Evolutionary conservation across 2,888 invertebrate species (phyloP), one percentile per base, ranked within the genome.

Genomic region (Eupithecia pulchellata): DNA sequence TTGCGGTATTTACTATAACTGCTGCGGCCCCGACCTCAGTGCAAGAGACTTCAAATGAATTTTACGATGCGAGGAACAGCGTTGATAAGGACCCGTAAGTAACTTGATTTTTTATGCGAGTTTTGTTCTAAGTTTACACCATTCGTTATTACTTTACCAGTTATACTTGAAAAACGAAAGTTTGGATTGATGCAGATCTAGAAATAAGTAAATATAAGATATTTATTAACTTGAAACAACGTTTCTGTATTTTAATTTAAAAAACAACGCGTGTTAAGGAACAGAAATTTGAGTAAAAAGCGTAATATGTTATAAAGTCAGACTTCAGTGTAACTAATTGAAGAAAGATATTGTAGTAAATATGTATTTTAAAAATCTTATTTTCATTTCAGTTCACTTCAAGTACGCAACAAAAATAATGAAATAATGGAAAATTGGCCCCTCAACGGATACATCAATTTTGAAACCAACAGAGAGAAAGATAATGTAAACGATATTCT

Each of bases 1-100:
- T 69, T 68, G 69, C 27, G 71, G 69, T 71, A 55, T 57, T 75
- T 62, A 66, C 67, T 52, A 52, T 68, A 58, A 65, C 25, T 60
- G 60, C 62, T 58, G 58, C 66, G 66, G 66, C 68, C 39, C 64
- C 66, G 66, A 61, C 67, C 47, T 42, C 72, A 63, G 32, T 25
- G 29, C 36, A 62, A 64, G 65, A 71, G 13, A 42, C 20, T 62
- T 52, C 17, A 30, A 65, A n/a, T 66, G 47, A 60, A 27, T 58
- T 68, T n/a, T 29, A 30, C 34, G 25, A 61, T 47, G 66, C 32
- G 34, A 64, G 63, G 32, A 64, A 60, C n/a, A 17, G 39, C 34
- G 29, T 72, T 62, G 62, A 68, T 42, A 57, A 36, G 32, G 63
- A 39, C 36, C 14, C 62, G 72, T 72, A 69, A 69, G 72, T 72